These are phyloP conservation scores for Eudyptes chrysolophus DNA, from an alignment of 2,113 vertebrate genomes.

Conservation along the genomic window DNA sequence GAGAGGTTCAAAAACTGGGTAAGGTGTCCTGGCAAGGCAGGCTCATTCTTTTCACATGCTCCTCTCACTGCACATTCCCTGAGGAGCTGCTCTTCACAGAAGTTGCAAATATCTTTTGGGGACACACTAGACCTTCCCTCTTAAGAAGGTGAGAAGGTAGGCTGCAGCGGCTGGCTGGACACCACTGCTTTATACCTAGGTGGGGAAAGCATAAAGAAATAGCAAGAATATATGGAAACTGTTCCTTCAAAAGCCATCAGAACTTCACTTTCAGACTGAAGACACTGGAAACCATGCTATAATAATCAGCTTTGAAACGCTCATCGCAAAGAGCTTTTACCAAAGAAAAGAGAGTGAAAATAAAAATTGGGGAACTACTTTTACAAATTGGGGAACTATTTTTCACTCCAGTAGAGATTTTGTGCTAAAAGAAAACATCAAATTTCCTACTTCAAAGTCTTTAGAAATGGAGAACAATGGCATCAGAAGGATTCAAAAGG, in stretches of 20 bases:
- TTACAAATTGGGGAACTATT: not conserved
- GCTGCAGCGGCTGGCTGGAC: not conserved
- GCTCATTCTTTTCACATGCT: not conserved
- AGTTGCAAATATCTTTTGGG: not conserved
- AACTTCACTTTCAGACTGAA: not conserved
- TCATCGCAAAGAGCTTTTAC: not conserved
- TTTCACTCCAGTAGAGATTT: not conserved
- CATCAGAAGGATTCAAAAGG: not conserved
- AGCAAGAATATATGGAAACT: not conserved
- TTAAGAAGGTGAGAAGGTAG: not conserved
- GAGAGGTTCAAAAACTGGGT: not conserved
- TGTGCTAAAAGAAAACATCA: not conserved
- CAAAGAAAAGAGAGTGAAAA: not conserved
- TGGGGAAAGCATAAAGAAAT: not conserved
- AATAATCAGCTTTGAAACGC: not conserved
- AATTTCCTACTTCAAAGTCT: not conserved
- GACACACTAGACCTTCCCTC: not conserved
- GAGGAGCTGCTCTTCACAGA: not conserved
- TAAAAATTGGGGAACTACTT: not conserved
- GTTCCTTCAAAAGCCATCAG: not conserved
- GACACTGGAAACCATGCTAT: not conserved
- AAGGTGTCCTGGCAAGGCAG: not conserved
- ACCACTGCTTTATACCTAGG: not conserved
- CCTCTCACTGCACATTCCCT: accelerated
- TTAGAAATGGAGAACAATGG: not conserved